Evolutionary conservation across 2,797 vertebrate species (phyloP).

Genomic region (Protosalanx chinensis): DNA sequence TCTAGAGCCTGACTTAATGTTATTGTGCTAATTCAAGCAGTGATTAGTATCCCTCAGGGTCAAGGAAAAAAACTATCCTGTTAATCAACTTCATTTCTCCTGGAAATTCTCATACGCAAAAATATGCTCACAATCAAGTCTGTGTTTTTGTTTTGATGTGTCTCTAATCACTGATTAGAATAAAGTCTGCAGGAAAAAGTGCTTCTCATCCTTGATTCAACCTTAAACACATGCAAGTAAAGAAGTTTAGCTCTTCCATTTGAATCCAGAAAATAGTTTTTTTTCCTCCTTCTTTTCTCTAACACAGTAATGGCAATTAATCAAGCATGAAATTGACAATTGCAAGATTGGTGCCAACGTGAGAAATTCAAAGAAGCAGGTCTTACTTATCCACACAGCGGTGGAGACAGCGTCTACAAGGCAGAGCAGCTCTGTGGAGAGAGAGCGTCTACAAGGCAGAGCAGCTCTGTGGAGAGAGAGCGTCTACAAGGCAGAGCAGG

Average conservation of each 20-base stretch:
- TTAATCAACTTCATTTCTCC: conserved; percentile 21
- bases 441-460: background rate
- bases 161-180: conserved; percentile 17
- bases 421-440: background rate
- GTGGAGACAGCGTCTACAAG: conserved; percentile 36
- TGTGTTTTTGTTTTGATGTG: conserved; percentile 24
- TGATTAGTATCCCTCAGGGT: conserved; percentile 17
- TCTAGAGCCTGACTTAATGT: background rate
- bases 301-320: conserved; percentile 73
- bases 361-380: conserved; percentile 67
- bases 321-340: conserved; percentile 83
- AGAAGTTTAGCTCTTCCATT: conserved; percentile 62
- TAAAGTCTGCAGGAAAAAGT: conserved; percentile 30
- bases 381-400: conserved; percentile 49
- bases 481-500: background rate
- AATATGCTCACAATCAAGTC: conserved; percentile 13
- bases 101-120: conserved; percentile 9
- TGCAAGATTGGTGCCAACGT: conserved; percentile 62
- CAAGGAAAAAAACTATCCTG: conserved; percentile 3
- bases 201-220: conserved; percentile 37
- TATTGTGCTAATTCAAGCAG: background rate
- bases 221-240: conserved; percentile 37
- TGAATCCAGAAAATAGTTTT: conserved; percentile 67
- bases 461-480: background rate
- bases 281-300: conserved; percentile 61